A percentile compares a stretch with the other conserved stretches of the same genome.
Conservation (phyloP, 1,140 invertebrate species). For the Chrysopa pallens region DNA sequence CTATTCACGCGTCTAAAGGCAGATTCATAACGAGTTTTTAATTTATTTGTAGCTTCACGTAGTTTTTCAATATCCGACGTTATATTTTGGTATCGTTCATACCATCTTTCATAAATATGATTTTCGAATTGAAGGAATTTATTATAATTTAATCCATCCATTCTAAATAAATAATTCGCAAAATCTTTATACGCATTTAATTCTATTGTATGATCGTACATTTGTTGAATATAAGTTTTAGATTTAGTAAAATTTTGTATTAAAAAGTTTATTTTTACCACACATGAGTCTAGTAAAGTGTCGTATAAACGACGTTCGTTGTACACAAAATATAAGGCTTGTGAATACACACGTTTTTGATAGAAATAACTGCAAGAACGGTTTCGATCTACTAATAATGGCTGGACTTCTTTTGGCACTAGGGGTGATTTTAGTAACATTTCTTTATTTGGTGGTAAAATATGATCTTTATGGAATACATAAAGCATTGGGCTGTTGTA, state of each 20-base stretch:
- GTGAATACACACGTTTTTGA: slow-evolving; percentile 8
- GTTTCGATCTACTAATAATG: slow-evolving; percentile 14
- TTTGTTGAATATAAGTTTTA: not conserved
- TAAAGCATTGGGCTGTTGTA: not conserved
- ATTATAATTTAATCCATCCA: not conserved
- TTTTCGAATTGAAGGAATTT: not conserved
- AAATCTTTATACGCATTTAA: not conserved
- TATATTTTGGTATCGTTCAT: not conserved
- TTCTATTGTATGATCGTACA: not conserved
- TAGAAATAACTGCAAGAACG: slow-evolving; percentile 5
- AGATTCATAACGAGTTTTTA: not conserved
- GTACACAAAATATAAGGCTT: slow-evolving; percentile 12
- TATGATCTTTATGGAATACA: not conserved
- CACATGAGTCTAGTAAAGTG: slow-evolving; percentile 7
- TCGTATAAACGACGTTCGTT: slow-evolving; percentile 9
- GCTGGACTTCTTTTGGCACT: slow-evolving; percentile 15
- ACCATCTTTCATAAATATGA: not conserved
- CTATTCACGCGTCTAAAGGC: not conserved
- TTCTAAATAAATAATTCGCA: not conserved
- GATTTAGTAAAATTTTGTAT: no score
- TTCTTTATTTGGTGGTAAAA: not conserved
- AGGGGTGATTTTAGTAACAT: not conserved
- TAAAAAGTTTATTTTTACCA: slow-evolving; percentile 6
- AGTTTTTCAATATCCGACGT: not conserved
- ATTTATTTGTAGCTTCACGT: not conserved